Evolutionary conservation across 2,113 vertebrate genomes (phyloP).

Genomic region (Protobothrops mucrosquamatus): DNA sequence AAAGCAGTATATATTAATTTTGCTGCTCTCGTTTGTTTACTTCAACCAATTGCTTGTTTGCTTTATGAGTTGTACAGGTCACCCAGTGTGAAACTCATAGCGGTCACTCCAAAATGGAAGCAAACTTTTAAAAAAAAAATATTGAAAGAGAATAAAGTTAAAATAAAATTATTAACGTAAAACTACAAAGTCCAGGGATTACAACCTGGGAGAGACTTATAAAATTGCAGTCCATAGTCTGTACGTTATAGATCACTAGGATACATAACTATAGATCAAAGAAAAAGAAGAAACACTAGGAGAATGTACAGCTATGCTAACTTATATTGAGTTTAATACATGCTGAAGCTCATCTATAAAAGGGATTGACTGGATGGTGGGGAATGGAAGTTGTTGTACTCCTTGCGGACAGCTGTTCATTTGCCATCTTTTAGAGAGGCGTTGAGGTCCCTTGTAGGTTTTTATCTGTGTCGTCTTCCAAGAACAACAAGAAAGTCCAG

Average conservation of each 20-base stretch:
- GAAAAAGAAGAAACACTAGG: background rate
- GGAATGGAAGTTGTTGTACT: too few relatives aligned
- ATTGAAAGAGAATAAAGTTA: background rate
- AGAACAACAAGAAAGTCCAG: too few relatives aligned
- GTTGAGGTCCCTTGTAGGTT: too few relatives aligned
- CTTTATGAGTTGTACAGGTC: background rate
- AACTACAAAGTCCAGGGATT: background rate
- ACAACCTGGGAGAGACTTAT: background rate
- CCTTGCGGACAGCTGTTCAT: too few relatives aligned
- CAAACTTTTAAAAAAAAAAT: background rate
- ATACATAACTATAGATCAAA: background rate
- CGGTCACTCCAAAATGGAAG: background rate
- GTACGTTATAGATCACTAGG: background rate
- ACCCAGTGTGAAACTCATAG: background rate
- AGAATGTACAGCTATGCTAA: background rate
- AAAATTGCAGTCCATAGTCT: background rate
- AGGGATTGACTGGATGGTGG: background rate
- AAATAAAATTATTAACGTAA: background rate
- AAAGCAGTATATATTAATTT: background rate
- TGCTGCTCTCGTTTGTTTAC: background rate
- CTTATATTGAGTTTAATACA: background rate
- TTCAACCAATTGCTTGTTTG: background rate
- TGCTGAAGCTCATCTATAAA: background rate
- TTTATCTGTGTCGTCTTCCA: too few relatives aligned
- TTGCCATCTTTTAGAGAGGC: too few relatives aligned